Percentiles rank a stretch among this genome's conserved stretches.
Conservation (phyloP, 2,113 vertebrate species). For the Pavo muticus region DNA sequence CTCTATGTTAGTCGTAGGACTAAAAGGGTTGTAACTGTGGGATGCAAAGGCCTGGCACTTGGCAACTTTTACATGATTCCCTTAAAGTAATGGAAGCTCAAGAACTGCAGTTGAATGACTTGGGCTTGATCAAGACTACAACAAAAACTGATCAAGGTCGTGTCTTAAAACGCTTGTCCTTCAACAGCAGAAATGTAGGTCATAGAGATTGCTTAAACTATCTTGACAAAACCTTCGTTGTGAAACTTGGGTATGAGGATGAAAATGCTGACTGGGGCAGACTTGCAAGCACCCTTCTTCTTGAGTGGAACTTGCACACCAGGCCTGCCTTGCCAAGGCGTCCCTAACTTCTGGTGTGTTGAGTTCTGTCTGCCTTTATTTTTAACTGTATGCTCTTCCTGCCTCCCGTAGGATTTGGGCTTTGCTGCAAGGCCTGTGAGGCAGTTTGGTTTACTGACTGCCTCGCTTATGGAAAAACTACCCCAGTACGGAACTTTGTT, state of each 20-base stretch:
- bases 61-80: background rate
- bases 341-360: background rate
- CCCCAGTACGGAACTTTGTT: background rate
- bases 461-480: background rate
- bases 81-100: background rate
- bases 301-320: background rate
- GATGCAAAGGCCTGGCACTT: background rate
- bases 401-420: background rate
- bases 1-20: background rate
- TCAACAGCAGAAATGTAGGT: background rate
- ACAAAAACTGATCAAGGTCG: background rate
- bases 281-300: background rate
- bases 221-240: background rate
- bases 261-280: background rate
- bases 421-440: background rate
- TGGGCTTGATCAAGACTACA: background rate
- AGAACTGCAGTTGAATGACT: background rate
- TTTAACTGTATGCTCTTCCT: background rate
- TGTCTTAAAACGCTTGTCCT: background rate
- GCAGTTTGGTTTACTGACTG: background rate
- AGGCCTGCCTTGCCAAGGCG: background rate
- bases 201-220: background rate
- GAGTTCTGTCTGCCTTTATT: background rate
- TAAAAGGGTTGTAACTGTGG: slow-evolving; percentile 31
- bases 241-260: background rate